Conservation (phyloP, 2,113 vertebrate species). For the Pachyramphus minor region DNA sequence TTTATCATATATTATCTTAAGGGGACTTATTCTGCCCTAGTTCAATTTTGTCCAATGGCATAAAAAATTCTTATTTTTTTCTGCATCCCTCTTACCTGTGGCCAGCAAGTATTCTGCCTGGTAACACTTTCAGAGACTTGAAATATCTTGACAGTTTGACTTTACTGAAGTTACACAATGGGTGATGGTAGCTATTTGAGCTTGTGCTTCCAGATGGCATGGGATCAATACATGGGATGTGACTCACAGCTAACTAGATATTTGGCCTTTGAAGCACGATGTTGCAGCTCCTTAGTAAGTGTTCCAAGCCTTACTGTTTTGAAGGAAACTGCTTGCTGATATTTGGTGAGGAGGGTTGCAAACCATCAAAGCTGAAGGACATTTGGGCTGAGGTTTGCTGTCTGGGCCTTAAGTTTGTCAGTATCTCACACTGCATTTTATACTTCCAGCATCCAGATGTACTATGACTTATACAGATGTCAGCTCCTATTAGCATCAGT, state of each 20-base stretch:
- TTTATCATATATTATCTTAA: conserved; percentile 48
- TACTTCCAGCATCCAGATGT: neutral
- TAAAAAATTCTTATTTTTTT: neutral
- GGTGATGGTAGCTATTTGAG: neutral
- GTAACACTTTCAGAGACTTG: neutral
- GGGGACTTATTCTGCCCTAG: neutral
- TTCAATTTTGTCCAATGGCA: neutral
- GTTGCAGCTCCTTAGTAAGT: conserved; percentile 2
- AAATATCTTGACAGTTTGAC: neutral
- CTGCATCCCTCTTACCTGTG: neutral
- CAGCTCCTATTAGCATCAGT: neutral
- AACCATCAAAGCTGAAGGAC: neutral
- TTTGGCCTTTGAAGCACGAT: neutral
- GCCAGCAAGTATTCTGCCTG: neutral
- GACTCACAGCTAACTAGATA: neutral
- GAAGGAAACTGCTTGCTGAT: neutral
- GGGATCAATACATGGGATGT: conserved; percentile 40
- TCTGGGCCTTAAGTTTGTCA: neutral
- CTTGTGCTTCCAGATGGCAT: conserved; percentile 16
- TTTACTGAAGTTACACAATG: neutral
- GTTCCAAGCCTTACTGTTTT: neutral
- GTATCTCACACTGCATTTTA: neutral
- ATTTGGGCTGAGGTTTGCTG: neutral
- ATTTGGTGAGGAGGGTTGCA: neutral
- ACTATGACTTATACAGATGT: neutral